These are phyloP conservation scores for Diloba caeruleocephala DNA, from an alignment of 2,888 invertebrate genomes.

Conservation along the genomic window DNA sequence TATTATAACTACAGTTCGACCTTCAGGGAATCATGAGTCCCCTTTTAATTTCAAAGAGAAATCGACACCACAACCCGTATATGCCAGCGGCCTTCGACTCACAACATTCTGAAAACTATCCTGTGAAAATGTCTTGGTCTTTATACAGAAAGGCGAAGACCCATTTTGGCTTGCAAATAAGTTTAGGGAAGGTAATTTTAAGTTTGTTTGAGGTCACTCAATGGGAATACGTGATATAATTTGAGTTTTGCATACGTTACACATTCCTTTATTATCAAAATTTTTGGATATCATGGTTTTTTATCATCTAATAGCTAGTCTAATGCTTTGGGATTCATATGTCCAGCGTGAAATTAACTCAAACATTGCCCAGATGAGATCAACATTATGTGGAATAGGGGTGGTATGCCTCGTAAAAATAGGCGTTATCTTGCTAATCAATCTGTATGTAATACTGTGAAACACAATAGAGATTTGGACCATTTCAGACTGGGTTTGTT, in stretches of 20 bases:
- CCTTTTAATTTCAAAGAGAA: slow-evolving; percentile 73
- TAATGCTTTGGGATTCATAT: slow-evolving; percentile 1
- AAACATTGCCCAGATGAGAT: slow-evolving; percentile 4
- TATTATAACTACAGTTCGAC: slow-evolving; percentile 52
- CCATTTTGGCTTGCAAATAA: slow-evolving; percentile 8
- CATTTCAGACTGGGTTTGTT: neutral
- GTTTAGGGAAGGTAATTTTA: neutral
- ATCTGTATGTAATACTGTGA: slow-evolving; percentile 1
- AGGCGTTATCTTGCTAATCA: slow-evolving; percentile 12
- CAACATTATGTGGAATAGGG: neutral
- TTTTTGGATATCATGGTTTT: slow-evolving; percentile 37
- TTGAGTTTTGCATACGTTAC: slow-evolving; percentile 50
- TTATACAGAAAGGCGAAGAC: slow-evolving; percentile 11
- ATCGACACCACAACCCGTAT: slow-evolving; percentile 69
- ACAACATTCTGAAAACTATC: slow-evolving; percentile 1
- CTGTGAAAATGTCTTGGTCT: neutral
- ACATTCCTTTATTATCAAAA: slow-evolving; percentile 28
- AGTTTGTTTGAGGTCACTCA: slow-evolving; percentile 44
- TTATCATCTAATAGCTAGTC: neutral
- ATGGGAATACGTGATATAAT: slow-evolving; percentile 54
- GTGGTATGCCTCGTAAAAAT: slow-evolving; percentile 7
- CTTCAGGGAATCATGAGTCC: slow-evolving; percentile 69
- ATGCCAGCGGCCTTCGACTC: slow-evolving; percentile 43
- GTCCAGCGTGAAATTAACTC: neutral
- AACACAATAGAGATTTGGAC: neutral